Base-by-base conservation (phyloP, 1,140 invertebrate genomes). In the Calosoma granatense region DNA sequence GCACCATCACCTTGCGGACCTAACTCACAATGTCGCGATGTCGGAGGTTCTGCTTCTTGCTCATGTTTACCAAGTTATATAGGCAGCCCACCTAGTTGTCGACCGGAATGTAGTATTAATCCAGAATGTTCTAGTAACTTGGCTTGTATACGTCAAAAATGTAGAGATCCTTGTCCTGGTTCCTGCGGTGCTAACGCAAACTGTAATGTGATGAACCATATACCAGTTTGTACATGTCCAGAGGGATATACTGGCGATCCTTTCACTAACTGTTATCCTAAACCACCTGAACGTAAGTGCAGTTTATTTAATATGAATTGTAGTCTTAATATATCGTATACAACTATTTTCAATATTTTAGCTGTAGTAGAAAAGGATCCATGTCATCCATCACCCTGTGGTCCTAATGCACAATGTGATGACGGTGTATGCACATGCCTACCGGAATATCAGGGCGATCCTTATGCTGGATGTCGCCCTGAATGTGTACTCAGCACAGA, bases 1-100 rank as follows among this genome's bases (percentile, higher is more conserved):
- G 62, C 83, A 43, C 85, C 86, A 15, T 87, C 85, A 56, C 88
- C 87, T 1, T 93, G 90, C 71, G 90, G 90, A 1, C 80, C 86
- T 0, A 88, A 92, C 68, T 81, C 88, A 4, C 78, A 84, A 30
- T 93, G 90, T 64, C 77, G 81, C 3, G 81, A 84, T 56, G 70
- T 71, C 21, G 67, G 74, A 53, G 78, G 78, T n/a, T 70, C 74
- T 6, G 77, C 80, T 1, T 76, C 78, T 22, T 89, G 87, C 66
- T 76, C 79, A 55, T 89, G 87, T 67, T 72, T 80, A 58, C 73
- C 76, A 1, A 78, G 78, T 52, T 87, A 80, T 62, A 77, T 82
- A 47, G 87, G 86, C 43, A 73, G 73, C 17, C 83, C 86, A 19
- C 84, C 84, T 22, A 80, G 82, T 63, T 89, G 87, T 66, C 76